Base-by-base conservation (phyloP, 2,888 invertebrate genomes). In the Spodoptera exigua region DNA sequence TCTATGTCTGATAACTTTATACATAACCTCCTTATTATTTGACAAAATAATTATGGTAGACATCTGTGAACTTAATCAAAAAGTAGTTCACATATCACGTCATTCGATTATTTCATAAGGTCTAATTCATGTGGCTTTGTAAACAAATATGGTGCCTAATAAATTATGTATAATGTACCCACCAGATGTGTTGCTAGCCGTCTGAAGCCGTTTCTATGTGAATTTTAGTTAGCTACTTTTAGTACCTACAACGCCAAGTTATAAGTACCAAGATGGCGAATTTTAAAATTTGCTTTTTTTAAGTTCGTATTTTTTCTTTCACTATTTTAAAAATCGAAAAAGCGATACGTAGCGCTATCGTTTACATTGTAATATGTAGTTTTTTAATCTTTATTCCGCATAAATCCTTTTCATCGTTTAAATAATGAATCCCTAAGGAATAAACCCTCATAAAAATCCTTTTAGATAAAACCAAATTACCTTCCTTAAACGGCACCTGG, bases 41-140 rank as follows among this genome's bases (percentile, higher is more conserved):
- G 16, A 41, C 45, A 18, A 43, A 60, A 54, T 43, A 9, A 55
- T 47, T 37, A 51, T 27, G n/a, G 18, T 44, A 57, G 45, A 61
- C 65, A 63, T 64, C 64, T 80, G 79, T 46, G 56, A 70, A 69
- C 37, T 34, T 55, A 68, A 80, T 80, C 57, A 69, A 56, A 53
- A 56, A 43, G 11, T 44, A 53, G 62, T 70, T 72, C 68, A 67
- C 67, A 75, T 61, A 49, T 12, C 12, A 48, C 41, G 14, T 39
- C 44, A 60, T 36, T 58, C 40, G 12, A 37, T 64, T 47, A 73
- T 64, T 76, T 74, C 55, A 43, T 75, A 53, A 61, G 45, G 35
- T 39, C n/a, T 41, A 44, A 39, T 53, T 65, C 59, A 69, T 69
- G 12, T 63, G 51, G 40, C 57, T 61, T 58, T 16, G 17, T 63